Evolutionary conservation across 2,113 vertebrate genomes (phyloP).

Genomic region (Stigmatopora argus): DNA sequence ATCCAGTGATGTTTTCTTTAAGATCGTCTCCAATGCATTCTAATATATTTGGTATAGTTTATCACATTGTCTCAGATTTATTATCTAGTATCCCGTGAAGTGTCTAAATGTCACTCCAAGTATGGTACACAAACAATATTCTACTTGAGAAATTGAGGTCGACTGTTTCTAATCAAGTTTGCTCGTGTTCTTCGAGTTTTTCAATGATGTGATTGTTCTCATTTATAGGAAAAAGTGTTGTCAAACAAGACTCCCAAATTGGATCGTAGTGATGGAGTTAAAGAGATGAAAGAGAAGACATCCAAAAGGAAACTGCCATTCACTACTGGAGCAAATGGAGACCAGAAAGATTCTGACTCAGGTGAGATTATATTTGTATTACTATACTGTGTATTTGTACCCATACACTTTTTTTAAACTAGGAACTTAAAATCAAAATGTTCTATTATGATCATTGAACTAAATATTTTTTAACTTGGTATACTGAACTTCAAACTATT

Average conservation of each 20-base stretch:
- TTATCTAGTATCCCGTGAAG: too few relatives aligned
- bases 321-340: constrained; percentile 95
- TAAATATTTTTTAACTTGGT: too few relatives aligned
- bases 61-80: too few relatives aligned
- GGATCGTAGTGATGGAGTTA: constrained; percentile 93
- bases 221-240: constrained; percentile 93
- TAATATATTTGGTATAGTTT: too few relatives aligned
- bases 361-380: constrained; percentile 64
- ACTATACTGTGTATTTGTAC: neutral
- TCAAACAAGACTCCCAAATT: constrained; percentile 97
- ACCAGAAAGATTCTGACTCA: constrained; percentile 98
- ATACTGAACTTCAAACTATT: too few relatives aligned
- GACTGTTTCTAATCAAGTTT: neutral
- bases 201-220: constrained; percentile 22
- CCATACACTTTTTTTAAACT: too few relatives aligned
- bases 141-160: neutral
- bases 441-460: too few relatives aligned
- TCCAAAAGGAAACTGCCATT: constrained; percentile 97
- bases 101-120: too few relatives aligned
- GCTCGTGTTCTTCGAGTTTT: neutral
- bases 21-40: neutral
- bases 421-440: too few relatives aligned
- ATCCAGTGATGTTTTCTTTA: constrained; percentile 2
- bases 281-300: constrained; percentile 97
- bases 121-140: too few relatives aligned